phyloP scores from a whole-genome alignment of 2,888 invertebrate genomes.

The Ctena decussata region DNA sequence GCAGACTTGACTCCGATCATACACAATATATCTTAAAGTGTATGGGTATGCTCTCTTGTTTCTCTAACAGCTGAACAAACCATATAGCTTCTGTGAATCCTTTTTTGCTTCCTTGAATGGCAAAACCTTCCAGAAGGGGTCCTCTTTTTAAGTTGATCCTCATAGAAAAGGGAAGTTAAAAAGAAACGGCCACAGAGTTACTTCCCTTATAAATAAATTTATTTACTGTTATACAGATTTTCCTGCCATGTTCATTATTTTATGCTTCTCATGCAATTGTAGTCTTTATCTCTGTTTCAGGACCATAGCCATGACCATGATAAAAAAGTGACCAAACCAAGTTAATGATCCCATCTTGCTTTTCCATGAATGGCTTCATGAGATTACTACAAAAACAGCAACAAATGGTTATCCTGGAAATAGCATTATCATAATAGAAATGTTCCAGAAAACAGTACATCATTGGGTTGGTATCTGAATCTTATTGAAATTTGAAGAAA shows the following conservation, averaged over 20 bases:
- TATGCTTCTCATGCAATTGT: too few species aligned
- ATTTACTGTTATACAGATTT: neutral
- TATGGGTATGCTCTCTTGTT: too few species aligned
- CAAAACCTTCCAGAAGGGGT: too few species aligned
- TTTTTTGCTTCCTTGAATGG: too few species aligned
- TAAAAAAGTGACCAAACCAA: slow-evolving; percentile 31
- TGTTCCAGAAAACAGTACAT: neutral
- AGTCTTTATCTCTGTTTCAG: slow-evolving; percentile 26
- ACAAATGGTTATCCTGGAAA: neutral
- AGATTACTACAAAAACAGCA: neutral
- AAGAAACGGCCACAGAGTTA: too few species aligned
- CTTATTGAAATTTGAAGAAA: too few species aligned
- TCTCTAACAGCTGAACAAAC: too few species aligned
- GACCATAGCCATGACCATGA: slow-evolving; percentile 51
- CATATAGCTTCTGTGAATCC: too few species aligned
- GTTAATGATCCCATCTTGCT: neutral
- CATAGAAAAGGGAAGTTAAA: too few species aligned
- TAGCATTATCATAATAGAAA: neutral
- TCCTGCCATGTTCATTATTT: neutral
- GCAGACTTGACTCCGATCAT: too few species aligned
- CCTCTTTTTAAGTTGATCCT: neutral
- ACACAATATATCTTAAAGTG: too few species aligned
- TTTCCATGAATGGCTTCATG: neutral
- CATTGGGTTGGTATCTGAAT: neutral
- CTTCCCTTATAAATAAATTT: neutral